Evolutionary conservation across 1,140 invertebrate species (phyloP), one percentile per base, ranked within the genome.

Genomic region (Branchinecta lindahli): DNA sequence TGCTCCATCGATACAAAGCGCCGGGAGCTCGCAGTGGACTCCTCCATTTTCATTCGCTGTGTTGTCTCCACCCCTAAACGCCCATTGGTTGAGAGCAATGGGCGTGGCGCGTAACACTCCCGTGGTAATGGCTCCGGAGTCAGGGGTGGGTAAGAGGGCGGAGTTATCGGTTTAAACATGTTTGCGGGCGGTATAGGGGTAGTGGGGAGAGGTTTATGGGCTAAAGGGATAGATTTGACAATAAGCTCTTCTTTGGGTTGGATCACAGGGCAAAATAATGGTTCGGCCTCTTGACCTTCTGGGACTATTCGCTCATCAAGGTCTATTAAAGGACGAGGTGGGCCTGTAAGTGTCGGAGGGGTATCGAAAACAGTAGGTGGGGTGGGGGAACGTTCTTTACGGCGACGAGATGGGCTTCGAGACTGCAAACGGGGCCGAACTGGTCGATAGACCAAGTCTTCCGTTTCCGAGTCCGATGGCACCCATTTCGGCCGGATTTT

Each of bases 1-100:
- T 87, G 85, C 73, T 87, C 83, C 52, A 87, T 81, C 67, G 84
- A 87, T 8, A 87, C 81, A 44, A 86, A 83, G 66, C 86, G 80
- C 70, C 84, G 80, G 9, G 81, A 83, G 44, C 81, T 85, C 73
- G 86, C 84, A 4, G 85, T 86, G 0, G 85, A 84, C 75, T 87
- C 86, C 71, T 86, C 83, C 80, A 87, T 85, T 72, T 84, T 82
- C 72, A 87, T 83, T 6, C 83, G 82, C 74, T 87, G 86, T 70
- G 84, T 86, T 0, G 82, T 84, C 77, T 88, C 86, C 0, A 84
- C 44, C 3, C 70, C 70, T 6, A 61, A 3, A 15, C 4, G 12
- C 12, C 12, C 12, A 12, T 15, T 12, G 18, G 12, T 61, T 61
- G 12, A 12, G 12, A 61, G 18, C 12, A 61, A 6, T 61, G 18